phyloP scores from a whole-genome alignment of 2,888 invertebrate genomes.

The Pogonocherus hispidulus region DNA sequence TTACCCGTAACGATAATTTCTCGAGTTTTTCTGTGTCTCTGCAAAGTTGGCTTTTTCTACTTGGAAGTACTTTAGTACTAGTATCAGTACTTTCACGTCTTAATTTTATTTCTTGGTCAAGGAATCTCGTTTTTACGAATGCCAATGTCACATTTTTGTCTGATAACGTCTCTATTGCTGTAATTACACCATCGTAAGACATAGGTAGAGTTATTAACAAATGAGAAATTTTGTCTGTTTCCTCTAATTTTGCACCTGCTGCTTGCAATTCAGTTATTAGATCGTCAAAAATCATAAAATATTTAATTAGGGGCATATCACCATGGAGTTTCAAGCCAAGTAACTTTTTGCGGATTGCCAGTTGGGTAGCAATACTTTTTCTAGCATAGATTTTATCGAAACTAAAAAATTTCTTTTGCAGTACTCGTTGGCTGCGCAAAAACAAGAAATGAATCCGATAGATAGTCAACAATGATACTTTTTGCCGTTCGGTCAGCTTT shows the following conservation, averaged over 20 bases:
- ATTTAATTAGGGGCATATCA: slow-evolving; percentile 46
- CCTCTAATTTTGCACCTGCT: slow-evolving; percentile 60
- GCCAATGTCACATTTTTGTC: slow-evolving; percentile 59
- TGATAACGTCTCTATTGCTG: slow-evolving; percentile 61
- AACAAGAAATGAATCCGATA: slow-evolving; percentile 28
- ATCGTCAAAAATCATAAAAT: slow-evolving; percentile 61
- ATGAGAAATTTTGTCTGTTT: slow-evolving; percentile 62
- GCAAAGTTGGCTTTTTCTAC: not conserved
- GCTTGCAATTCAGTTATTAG: slow-evolving; percentile 59
- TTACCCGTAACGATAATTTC: too few relatives aligned
- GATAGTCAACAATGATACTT: slow-evolving; percentile 28
- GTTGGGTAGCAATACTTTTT: slow-evolving; percentile 49
- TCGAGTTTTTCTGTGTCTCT: not conserved
- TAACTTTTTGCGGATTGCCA: slow-evolving; percentile 51
- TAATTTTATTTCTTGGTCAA: slow-evolving; percentile 33
- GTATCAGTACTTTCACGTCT: not conserved
- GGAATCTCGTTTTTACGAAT: slow-evolving; percentile 57
- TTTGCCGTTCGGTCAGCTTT: slow-evolving; percentile 1
- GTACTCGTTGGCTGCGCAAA: slow-evolving; percentile 18
- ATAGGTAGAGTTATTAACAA: slow-evolving; percentile 61
- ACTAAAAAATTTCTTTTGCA: not conserved
- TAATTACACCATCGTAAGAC: slow-evolving; percentile 60
- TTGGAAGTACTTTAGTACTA: slow-evolving; percentile 6
- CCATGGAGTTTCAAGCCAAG: slow-evolving; percentile 47
- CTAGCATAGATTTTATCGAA: slow-evolving; percentile 32